Conservation (phyloP, 2,888 invertebrate genomes). For the Hypsopygia costalis region DNA sequence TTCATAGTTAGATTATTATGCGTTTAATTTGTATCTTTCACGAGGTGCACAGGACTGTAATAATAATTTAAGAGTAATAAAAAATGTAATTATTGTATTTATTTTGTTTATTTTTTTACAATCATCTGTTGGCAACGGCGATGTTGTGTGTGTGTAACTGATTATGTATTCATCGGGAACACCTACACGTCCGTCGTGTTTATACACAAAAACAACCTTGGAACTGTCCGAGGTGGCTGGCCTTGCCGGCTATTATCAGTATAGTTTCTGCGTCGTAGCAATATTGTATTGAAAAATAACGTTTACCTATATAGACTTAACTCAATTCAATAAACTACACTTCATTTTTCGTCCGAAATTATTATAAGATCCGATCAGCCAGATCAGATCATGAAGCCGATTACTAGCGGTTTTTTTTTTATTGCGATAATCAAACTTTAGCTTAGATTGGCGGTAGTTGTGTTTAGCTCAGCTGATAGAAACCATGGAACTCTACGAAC, state of each 20-base stretch:
- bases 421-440: too few relatives aligned
- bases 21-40: conserved; percentile 51
- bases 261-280: conserved; percentile 32
- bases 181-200: conserved; percentile 40
- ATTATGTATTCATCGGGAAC: conserved; percentile 18
- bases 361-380: too few relatives aligned
- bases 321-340: too few relatives aligned
- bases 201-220: conserved; percentile 78
- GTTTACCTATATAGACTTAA: too few relatives aligned
- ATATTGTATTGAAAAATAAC: background rate
- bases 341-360: too few relatives aligned
- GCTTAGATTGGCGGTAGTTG: too few relatives aligned
- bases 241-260: conserved; percentile 41
- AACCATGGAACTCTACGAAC: too few relatives aligned
- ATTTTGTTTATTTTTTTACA: conserved; percentile 31
- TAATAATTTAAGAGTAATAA: conserved; percentile 65
- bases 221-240: conserved; percentile 41
- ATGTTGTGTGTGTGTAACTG: background rate
- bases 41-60: conserved; percentile 64
- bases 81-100: conserved; percentile 38
- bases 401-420: too few relatives aligned
- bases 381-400: too few relatives aligned
- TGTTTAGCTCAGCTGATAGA: too few relatives aligned
- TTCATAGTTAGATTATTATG: conserved; percentile 68
- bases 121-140: conserved; percentile 19